Base-by-base conservation (phyloP, 2,113 vertebrate species). In the Brachypodius melanocephalos region DNA sequence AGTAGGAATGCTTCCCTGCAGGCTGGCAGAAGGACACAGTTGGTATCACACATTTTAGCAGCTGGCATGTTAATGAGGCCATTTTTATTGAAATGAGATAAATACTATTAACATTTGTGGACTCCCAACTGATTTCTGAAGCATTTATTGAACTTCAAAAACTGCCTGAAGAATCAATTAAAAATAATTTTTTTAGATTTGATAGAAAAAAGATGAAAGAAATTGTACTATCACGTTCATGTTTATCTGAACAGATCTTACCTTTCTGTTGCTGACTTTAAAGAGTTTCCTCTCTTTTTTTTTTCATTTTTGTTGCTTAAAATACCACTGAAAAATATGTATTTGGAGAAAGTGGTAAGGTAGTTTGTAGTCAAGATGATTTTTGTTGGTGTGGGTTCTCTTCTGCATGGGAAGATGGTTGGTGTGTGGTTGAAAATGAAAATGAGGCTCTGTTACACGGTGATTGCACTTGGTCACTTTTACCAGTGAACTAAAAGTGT, bases 11-110 rank as follows among this genome's bases (percentile, higher is more conserved):
- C 75, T 97, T 96, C 96, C 92, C 93, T 95, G 74, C 74, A 93
- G 96, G 88, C 95, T 91, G 95, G 89, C 94, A 95, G 93, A 97
- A 97, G 93, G 95, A 91, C 69, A 65, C 86, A 91, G 92, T 94
- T 96, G 91, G 89, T 90, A 96, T 97, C 96, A 95, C 95, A 77
- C 68, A 12, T 97, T 97, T 96, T 83, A 97, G 97, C 94, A 97
- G 97, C 91, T 97, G 94, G 97, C 85, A 93, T 97, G 93, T 96
- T 98, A 97, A 98, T 97, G 94, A 97, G 92, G 79, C 72, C 76
- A 97, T 97, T 97, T 97, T 95, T 94, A 97, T 90, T 96, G 96
- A 98, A 97, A 97, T 96, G 86, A 98, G 80, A 84, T 80, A 96
- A 97, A 92, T 95, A 90, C 85, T 97, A 67, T 97, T 95, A 96